These are phyloP conservation scores for human (Homo sapiens) DNA, from an alignment of 2,113 vertebrate genomes.

Conservation along the genomic window GRCh38 chr3:57070001-57070500, in stretches of 20 bases:
- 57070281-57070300: not conserved
- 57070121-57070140: not conserved
- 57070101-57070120: not conserved
- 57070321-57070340: not conserved
- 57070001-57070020: not conserved
- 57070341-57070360: not conserved
- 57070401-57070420: not conserved
- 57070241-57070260: not conserved
- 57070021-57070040: not conserved
- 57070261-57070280: not conserved
- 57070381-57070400: not conserved
- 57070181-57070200: not conserved
- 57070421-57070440: not conserved
- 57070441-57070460: not conserved
- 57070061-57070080: not conserved
- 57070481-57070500: not conserved
- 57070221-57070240: fast-evolving
- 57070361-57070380: not conserved
- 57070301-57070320: not conserved
- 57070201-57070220: not conserved
- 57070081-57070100: not conserved
- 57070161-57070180: not conserved
- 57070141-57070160: not conserved
- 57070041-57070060: not conserved
- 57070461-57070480: not conserved